Percentiles rank a stretch among this genome's conserved stretches.
phyloP scores from a whole-genome alignment of 2,797 vertebrate genomes.

The Lepilemur septentrionalis region DNA sequence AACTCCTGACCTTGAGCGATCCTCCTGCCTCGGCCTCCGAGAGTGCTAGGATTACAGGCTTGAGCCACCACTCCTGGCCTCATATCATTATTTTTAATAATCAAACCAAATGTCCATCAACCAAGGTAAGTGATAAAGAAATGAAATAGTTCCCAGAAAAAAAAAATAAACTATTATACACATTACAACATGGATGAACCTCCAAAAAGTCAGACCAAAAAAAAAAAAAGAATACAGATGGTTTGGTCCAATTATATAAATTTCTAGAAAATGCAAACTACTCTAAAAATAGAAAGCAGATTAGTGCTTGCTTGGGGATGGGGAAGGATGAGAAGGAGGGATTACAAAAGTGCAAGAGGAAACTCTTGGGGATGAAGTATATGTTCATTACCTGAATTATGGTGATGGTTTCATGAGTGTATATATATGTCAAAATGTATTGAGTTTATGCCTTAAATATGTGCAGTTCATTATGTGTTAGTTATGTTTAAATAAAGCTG shows the following conservation, averaged over 20 bases:
- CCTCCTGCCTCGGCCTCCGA: too few species aligned
- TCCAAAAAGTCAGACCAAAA: background rate
- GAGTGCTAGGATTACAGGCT: too few species aligned
- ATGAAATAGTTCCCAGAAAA: background rate
- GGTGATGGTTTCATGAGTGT: background rate
- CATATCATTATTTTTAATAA: background rate
- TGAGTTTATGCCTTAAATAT: background rate
- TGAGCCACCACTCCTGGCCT: too few species aligned
- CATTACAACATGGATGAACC: background rate
- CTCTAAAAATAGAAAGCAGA: constrained; percentile 12
- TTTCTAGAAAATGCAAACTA: background rate
- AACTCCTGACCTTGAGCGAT: too few species aligned
- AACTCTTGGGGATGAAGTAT: background rate
- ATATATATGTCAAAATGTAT: background rate
- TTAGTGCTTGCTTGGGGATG: background rate
- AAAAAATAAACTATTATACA: background rate
- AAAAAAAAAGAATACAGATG: background rate
- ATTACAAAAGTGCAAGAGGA: background rate
- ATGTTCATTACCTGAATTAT: background rate
- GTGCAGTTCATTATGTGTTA: background rate
- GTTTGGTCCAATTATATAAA: background rate
- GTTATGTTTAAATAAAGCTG: background rate
- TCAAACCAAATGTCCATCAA: background rate
- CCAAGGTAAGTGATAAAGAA: background rate
- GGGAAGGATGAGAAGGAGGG: background rate